Base-by-base conservation (phyloP, 2,888 invertebrate species). In the Monochamus alternatus region DNA sequence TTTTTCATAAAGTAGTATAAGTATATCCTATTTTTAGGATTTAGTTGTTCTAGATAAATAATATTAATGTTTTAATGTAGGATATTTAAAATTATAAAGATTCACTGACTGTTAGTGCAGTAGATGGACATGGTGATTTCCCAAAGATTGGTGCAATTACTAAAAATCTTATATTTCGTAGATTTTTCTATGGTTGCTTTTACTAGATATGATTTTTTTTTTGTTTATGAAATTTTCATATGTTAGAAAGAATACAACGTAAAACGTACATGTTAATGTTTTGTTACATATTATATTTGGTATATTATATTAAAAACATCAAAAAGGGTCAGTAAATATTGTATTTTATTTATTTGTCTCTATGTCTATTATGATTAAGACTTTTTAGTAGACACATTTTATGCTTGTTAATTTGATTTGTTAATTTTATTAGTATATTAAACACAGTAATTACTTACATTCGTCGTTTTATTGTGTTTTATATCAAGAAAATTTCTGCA, bases 101-200 rank as follows among this genome's bases (percentile, higher is more conserved):
- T 79, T 77, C 74, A 73, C 73, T 69, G 79, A 76, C 77, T 78
- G 77, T 75, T 71, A 75, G 75, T 65, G 70, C 74, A 70, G 51
- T 77, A 69, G 74, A 75, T 64, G 59, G 43, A 77, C 68, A 69
- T 71, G 32, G 64, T 72, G 74, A 71, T 76, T 79, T 77, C 78
- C 84, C 84, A 84, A 83, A 83, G 83, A 83, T 81, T 79, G 78
- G 83, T 83, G 84, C 84, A 84, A 84, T 83, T 80, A 67, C 70
- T 62, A 62, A 64, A 66, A 38, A 38, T 59, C 44, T 47, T 62
- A 31, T 55, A 31, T n/a, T 60, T 60, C 9, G 31, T 52, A 58
- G 68, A 58, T 12, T 64, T 58, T 30, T 58, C 58, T 58, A 30
- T 47, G 22, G 14, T 65, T 65, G 31, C 64, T 43, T 68, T 32